These are phyloP conservation scores for Sinocyclocheilus anophthalmus DNA, from an alignment of 2,113 vertebrate genomes.

Conservation along the genomic window DNA sequence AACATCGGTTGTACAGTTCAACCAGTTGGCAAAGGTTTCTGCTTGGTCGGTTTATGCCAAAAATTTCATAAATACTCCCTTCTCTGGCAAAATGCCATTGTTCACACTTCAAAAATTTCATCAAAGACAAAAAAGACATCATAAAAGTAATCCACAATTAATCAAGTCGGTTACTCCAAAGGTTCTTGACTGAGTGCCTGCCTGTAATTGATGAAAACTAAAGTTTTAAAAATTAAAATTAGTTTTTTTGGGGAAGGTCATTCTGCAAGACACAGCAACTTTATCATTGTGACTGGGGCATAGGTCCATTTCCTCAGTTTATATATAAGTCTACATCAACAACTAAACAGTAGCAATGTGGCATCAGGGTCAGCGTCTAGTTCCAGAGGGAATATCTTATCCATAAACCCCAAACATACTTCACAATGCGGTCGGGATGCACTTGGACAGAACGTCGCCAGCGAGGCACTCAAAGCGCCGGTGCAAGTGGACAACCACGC, in stretches of 20 bases:
- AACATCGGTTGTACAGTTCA: too few relatives aligned
- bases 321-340: background rate
- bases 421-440: conserved; percentile 19
- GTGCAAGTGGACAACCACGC: background rate
- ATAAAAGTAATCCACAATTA: too few relatives aligned
- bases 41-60: too few relatives aligned
- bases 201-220: too few relatives aligned
- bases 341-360: background rate
- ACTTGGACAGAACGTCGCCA: conserved; percentile 28
- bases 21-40: too few relatives aligned
- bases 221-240: too few relatives aligned
- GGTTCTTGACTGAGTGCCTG: too few relatives aligned
- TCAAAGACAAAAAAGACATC: too few relatives aligned
- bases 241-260: background rate
- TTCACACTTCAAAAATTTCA: background rate
- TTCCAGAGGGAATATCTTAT: conserved; percentile 18
- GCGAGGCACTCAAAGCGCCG: background rate
- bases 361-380: background rate
- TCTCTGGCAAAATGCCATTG: background rate
- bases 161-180: too few relatives aligned
- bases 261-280: conserved; percentile 5
- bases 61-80: background rate
- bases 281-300: conserved; percentile 10
- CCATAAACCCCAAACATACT: background rate
- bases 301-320: conserved; percentile 7